phyloP scores from a whole-genome alignment of 2,888 invertebrate genomes.

The Ephialtes manifestator region DNA sequence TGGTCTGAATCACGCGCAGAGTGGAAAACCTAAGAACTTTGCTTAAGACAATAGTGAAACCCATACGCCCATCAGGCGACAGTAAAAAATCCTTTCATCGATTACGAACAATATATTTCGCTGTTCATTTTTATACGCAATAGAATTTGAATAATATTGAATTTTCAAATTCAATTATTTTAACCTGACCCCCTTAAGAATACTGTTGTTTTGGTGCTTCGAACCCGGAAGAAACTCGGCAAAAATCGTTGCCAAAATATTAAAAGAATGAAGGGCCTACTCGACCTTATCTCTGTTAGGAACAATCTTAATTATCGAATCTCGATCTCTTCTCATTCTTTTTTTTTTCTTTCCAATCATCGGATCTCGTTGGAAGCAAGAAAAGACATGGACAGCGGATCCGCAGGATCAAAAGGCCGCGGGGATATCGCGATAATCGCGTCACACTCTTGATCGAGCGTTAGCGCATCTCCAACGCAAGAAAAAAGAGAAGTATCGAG shows the following conservation, averaged over 20 bases:
- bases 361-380: no score
- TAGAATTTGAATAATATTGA: no score
- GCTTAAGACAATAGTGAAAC: no score
- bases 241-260: slow-evolving; percentile 52
- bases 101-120: no score
- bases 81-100: no score
- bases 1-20: no score
- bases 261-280: slow-evolving; percentile 17
- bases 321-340: slow-evolving; percentile 23
- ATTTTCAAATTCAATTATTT: no score
- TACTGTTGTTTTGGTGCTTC: not conserved
- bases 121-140: no score
- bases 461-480: slow-evolving; percentile 42
- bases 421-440: slow-evolving; percentile 56
- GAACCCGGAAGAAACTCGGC: slow-evolving; percentile 58
- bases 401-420: slow-evolving; percentile 37
- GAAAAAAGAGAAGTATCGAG: slow-evolving; percentile 26
- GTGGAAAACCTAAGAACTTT: no score
- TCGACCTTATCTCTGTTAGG: slow-evolving; percentile 39
- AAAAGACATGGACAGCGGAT: slow-evolving; percentile 22
- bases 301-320: slow-evolving; percentile 64
- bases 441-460: slow-evolving; percentile 46
- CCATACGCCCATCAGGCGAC: no score
- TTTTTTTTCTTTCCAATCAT: not conserved
- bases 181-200: no score